Evolutionary conservation across 1,140 invertebrate species (phyloP).

Genomic region (Drosophila sproati): DNA sequence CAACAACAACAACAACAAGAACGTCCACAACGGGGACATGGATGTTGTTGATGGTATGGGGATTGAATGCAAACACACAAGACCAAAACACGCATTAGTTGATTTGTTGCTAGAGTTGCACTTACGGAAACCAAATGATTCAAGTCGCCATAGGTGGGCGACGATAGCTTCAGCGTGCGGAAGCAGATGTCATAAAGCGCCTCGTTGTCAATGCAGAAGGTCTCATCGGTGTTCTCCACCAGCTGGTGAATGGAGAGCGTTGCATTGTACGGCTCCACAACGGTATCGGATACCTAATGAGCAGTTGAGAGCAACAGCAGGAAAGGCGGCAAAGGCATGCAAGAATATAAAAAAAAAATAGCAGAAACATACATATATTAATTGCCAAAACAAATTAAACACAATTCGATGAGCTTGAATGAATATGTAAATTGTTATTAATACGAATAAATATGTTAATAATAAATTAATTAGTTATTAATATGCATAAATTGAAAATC

Average conservation of each 20-base stretch:
- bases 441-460: too few relatives aligned
- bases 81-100: conserved; percentile 70
- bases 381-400: conserved; percentile 20
- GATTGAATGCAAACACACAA: conserved; percentile 25
- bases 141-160: conserved; percentile 94
- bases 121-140: conserved; percentile 92
- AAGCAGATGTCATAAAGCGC: conserved; percentile 97
- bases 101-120: conserved; percentile 49
- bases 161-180: conserved; percentile 94
- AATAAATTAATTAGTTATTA: too few relatives aligned
- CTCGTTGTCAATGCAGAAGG: conserved; percentile 96
- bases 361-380: conserved; percentile 54
- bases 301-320: conserved; percentile 21
- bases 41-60: background rate
- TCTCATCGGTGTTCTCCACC: conserved; percentile 95
- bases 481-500: too few relatives aligned
- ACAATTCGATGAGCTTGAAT: background rate
- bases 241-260: conserved; percentile 95
- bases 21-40: background rate
- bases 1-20: background rate
- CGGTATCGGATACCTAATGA: conserved; percentile 89
- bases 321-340: conserved; percentile 46
- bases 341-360: conserved; percentile 30
- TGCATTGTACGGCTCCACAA: conserved; percentile 96
- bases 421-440: background rate